phyloP scores from a whole-genome alignment of 1,140 invertebrate species.

The Drosophila serrata region DNA sequence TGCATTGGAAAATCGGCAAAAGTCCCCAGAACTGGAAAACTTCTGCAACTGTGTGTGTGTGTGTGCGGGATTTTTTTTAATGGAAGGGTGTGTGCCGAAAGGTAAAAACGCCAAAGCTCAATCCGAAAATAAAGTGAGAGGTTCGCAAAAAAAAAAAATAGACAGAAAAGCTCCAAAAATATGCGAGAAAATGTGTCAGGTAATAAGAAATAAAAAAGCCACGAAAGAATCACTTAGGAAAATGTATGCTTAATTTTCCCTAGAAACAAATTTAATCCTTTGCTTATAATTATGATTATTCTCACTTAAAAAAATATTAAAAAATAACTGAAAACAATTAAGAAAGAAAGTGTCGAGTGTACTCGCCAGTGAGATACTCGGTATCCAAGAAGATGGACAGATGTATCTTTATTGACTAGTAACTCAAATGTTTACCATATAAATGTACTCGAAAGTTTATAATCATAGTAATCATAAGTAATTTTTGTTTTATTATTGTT shows the following conservation, averaged over 20 bases:
- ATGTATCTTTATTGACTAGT: background rate
- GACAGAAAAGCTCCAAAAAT: constrained; percentile 27
- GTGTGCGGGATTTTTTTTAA: constrained; percentile 4
- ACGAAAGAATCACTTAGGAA: background rate
- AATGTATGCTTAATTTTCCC: background rate
- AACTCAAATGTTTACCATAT: background rate
- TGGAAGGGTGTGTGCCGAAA: constrained; percentile 17
- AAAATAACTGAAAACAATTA: background rate
- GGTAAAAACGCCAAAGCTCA: constrained; percentile 48
- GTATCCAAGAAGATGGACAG: background rate
- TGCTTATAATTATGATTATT: background rate
- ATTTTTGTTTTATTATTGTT: too few species aligned
- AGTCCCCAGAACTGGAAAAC: constrained; percentile 47
- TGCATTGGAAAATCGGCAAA: constrained; percentile 54
- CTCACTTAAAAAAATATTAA: background rate
- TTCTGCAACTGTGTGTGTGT: constrained; percentile 28
- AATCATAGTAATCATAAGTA: too few species aligned
- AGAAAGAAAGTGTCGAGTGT: background rate
- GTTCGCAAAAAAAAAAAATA: constrained; percentile 14
- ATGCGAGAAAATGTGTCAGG: constrained; percentile 34
- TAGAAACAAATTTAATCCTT: background rate
- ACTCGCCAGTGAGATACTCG: background rate
- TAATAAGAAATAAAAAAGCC: background rate
- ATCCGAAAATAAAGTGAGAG: constrained; percentile 30
- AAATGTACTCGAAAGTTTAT: background rate